phyloP scores from a whole-genome alignment of 2,888 invertebrate species.

The Phytoseiulus persimilis region DNA sequence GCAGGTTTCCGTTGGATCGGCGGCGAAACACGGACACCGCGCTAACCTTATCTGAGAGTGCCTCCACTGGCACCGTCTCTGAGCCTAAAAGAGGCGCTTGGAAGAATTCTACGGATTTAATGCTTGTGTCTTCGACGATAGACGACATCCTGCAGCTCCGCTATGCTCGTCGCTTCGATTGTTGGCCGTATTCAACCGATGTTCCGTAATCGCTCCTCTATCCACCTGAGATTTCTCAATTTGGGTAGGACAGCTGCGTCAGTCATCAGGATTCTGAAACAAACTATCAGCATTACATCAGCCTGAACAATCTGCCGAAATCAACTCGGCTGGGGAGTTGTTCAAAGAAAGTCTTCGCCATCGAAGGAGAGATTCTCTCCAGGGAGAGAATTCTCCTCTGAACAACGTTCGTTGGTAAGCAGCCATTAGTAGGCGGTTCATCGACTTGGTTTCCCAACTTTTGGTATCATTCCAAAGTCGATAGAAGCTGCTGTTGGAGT shows the following conservation, averaged over 20 bases:
- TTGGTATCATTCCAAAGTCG: no score
- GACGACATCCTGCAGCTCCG: not conserved
- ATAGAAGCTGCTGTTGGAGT: not conserved
- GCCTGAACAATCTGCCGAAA: not conserved
- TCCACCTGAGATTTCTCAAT: not conserved
- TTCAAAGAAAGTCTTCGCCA: no score
- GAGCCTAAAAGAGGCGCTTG: not conserved
- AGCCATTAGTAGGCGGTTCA: no score
- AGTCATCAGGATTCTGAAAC: not conserved
- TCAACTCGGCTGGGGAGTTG: not conserved
- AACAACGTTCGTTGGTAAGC: no score
- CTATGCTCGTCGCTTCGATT: not conserved
- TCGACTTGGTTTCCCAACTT: no score
- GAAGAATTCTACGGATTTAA: conserved; percentile 24
- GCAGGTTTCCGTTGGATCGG: not conserved
- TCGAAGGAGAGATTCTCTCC: no score
- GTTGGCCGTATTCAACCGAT: not conserved
- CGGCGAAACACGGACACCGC: not conserved
- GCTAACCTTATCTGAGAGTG: not conserved
- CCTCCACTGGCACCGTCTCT: not conserved
- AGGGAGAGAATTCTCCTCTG: no score
- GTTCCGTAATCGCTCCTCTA: not conserved
- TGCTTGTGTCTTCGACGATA: conserved; percentile 8
- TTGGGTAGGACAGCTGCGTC: not conserved
- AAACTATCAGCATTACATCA: not conserved